phyloP scores from a whole-genome alignment of 2,113 vertebrate genomes.

The Cheilinus undulatus region DNA sequence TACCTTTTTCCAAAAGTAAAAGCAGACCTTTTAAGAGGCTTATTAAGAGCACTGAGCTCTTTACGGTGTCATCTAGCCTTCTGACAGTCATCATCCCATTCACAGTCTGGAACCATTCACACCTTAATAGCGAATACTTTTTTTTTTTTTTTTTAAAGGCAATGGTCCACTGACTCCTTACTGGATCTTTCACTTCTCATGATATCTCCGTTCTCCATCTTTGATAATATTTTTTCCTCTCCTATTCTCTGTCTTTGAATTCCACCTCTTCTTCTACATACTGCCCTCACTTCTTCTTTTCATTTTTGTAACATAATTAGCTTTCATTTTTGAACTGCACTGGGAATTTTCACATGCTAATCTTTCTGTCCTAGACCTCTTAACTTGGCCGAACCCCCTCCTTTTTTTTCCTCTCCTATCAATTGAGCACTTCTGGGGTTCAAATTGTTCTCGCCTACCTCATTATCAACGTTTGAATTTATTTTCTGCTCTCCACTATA shows the following conservation, averaged over 20 bases:
- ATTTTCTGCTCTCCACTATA: constrained; percentile 84
- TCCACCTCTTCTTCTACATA: constrained; percentile 29
- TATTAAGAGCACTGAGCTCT: constrained; percentile 53
- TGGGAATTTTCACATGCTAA: constrained; percentile 85
- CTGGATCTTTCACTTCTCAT: constrained; percentile 56
- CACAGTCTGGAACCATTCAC: constrained; percentile 57
- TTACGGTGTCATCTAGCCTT: constrained; percentile 61
- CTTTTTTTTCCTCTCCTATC: constrained; percentile 70
- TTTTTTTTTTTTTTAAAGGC: constrained; percentile 52
- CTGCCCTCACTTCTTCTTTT: constrained; percentile 56
- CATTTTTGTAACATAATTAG: constrained; percentile 86
- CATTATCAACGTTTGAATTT: constrained; percentile 88
- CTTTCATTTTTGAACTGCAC: constrained; percentile 86
- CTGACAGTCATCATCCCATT: constrained; percentile 66
- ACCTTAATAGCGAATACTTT: constrained; percentile 73
- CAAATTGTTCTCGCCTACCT: constrained; percentile 88
- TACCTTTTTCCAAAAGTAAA: neutral
- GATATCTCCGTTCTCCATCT: constrained; percentile 67
- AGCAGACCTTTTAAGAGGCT: constrained; percentile 44
- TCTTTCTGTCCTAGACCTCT: constrained; percentile 90
- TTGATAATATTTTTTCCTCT: constrained; percentile 59
- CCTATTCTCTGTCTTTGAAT: constrained; percentile 11
- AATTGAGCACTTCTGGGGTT: constrained; percentile 86
- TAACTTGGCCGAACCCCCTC: constrained; percentile 80
- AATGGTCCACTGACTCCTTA: constrained; percentile 74